Conservation (phyloP, 1,140 invertebrate species). For the Apis dorsata region DNA sequence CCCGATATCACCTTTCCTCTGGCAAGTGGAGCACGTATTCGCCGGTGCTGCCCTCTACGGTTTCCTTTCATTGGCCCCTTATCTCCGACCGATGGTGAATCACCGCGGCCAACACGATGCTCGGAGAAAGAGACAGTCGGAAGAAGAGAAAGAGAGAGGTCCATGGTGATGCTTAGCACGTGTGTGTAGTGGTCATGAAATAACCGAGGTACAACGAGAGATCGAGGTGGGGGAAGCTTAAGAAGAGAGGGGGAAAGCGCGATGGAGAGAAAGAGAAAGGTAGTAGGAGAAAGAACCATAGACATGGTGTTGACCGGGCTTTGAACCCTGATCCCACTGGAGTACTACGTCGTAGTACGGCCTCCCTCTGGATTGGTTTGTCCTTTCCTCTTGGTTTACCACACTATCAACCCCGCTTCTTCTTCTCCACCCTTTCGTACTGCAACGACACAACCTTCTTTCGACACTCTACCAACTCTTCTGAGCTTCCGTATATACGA, state of each 20-base stretch:
- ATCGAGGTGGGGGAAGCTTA: conserved; percentile 25
- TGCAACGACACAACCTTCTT: conserved; percentile 29
- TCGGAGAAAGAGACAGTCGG: conserved; percentile 9
- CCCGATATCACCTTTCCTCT: conserved; percentile 39
- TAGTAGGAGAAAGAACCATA: conserved; percentile 43
- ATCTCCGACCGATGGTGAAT: conserved; percentile 65
- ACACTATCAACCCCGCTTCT: conserved; percentile 66
- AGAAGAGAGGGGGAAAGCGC: not conserved
- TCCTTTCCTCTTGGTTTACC: conserved; percentile 59
- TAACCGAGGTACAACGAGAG: conserved; percentile 46
- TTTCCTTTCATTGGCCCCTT: conserved; percentile 66
- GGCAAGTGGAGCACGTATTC: conserved; percentile 52
- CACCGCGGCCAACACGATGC: conserved; percentile 50
- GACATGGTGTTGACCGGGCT: conserved; percentile 74
- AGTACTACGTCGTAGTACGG: conserved; percentile 72
- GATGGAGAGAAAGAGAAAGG: not conserved
- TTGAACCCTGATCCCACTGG: conserved; percentile 72
- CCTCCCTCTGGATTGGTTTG: conserved; percentile 57
- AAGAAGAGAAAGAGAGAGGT: conserved; percentile 26
- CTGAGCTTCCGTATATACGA: not conserved
- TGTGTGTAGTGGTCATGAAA: conserved; percentile 54
- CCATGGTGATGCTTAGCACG: conserved; percentile 46
- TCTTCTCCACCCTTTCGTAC: conserved; percentile 34
- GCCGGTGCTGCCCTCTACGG: conserved; percentile 51
- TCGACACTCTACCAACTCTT: not conserved